Base-by-base conservation (phyloP, 2,113 vertebrate genomes). In the Ochotona princeps region DNA sequence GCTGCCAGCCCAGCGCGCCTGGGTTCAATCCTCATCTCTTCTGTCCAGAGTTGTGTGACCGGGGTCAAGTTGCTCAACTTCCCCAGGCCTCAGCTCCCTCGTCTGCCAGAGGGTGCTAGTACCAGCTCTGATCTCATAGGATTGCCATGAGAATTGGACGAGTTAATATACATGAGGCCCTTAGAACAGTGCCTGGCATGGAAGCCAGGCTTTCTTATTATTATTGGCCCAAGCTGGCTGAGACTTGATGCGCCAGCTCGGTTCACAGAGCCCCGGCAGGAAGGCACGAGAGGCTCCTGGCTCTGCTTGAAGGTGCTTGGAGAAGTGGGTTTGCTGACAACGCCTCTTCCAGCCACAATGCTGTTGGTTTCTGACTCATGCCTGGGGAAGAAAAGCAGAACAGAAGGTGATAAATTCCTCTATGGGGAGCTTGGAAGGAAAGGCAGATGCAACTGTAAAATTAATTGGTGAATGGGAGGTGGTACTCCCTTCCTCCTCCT, bases 371-470 rank as follows among this genome's bases (percentile, higher is more conserved):
- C 96, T 94, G 91, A 93, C 83, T 92, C 96, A 96, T 94, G 76
- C 94, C 92, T 94, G 94, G 89, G 89, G 96, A 93, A 96, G 93
- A 94, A 92, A 89, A 79, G 91, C 92, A 95, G 95, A 97, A 93
- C 96, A 96, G 97, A 97, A 97, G 96, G 97, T 97, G 96, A 96
- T 96, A 96, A 93, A 97, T 97, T 92, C 96, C 96, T 97, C 96
- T 94, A 96, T 69, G 93, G 92, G 91, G 93, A 93, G 83, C 78
- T 95, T 97, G 97, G 97, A 96, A 95, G 95, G 44, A 28, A 86
- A 89, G 90, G 87, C 95, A 97, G 96, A 95, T 95, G 92, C 65
- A n/a, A 94, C 91, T 87, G 89, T 94, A 84, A 96, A 96, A 94
- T 91, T 96, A 96, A 97, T 94, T 97, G 96, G 96, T 92, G 92